Conservation (phyloP, 30 jellyfish, hydroid and myxozoan genomes). For the Aurelia sp. region DNA sequence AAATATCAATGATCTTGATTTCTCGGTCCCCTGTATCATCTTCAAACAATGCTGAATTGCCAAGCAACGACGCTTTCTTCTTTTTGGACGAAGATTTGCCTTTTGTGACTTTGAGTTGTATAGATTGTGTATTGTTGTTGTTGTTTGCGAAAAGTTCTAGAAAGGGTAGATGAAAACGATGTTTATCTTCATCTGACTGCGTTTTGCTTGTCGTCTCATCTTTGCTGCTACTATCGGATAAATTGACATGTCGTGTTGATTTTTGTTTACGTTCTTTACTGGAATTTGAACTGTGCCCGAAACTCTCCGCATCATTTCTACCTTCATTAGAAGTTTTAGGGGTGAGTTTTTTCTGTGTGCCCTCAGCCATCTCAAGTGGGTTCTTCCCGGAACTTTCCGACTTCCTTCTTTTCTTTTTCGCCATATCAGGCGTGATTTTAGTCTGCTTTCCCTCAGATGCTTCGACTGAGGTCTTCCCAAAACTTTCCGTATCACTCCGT, state of each 20-base stretch:
- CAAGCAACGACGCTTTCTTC: constrained; percentile 26
- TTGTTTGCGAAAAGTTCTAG: constrained; percentile 6
- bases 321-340: neutral
- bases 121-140: neutral
- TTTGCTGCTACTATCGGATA: constrained; percentile 50
- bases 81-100: constrained; percentile 7
- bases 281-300: neutral
- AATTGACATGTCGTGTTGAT: constrained; percentile 2
- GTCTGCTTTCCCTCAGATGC: too few species aligned
- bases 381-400: too few species aligned
- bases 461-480: neutral
- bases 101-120: neutral
- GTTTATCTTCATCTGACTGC: constrained; percentile 39
- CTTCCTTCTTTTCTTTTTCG: too few species aligned
- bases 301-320: neutral
- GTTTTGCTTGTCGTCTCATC: constrained; percentile 46
- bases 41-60: neutral
- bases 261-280: constrained; percentile 21
- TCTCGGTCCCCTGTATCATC: constrained; percentile 1
- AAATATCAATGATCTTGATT: constrained; percentile 43
- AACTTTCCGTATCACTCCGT: neutral
- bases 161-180: constrained; percentile 18
- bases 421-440: too few species aligned
- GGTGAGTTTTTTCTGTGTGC: too few species aligned
- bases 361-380: too few species aligned